These are phyloP conservation scores for Pseudococcus jackbeardsleyi DNA, from an alignment of 2,888 invertebrate species.

Conservation along the genomic window DNA sequence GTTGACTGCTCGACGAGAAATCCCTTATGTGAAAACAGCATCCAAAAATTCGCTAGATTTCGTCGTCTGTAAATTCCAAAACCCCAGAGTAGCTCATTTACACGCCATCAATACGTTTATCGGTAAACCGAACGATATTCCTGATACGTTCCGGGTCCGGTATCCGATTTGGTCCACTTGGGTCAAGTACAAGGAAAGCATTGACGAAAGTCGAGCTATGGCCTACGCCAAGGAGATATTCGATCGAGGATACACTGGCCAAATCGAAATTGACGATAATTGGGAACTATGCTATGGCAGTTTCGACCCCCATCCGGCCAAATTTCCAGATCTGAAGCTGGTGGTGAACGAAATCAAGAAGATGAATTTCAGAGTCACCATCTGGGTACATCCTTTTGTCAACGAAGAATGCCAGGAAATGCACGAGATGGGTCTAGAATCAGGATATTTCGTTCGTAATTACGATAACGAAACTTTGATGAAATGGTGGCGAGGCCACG, in stretches of 20 bases:
- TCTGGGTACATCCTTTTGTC: constrained; percentile 92
- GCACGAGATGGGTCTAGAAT: constrained; percentile 74
- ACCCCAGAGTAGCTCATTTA: constrained; percentile 77
- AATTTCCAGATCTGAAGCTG: constrained; percentile 78
- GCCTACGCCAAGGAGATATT: constrained; percentile 79
- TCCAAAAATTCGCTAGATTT: constrained; percentile 72
- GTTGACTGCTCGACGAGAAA: background rate
- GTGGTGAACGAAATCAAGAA: constrained; percentile 74
- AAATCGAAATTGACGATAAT: constrained; percentile 88
- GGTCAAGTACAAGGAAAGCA: constrained; percentile 80
- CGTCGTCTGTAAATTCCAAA: constrained; percentile 75
- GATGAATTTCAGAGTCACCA: constrained; percentile 81
- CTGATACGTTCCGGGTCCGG: constrained; percentile 79
- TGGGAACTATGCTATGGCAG: constrained; percentile 92
- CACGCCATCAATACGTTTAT: constrained; percentile 76
- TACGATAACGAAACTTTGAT: constrained; percentile 70
- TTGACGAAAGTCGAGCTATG: constrained; percentile 76
- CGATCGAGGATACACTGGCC: constrained; percentile 75
- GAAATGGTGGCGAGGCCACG: constrained; percentile 72
- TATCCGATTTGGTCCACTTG: constrained; percentile 92
- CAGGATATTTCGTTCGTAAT: constrained; percentile 74
- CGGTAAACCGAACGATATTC: constrained; percentile 75
- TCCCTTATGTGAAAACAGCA: constrained; percentile 69
- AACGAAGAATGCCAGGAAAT: constrained; percentile 79
- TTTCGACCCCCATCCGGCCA: constrained; percentile 75